Conservation (phyloP, 2,888 invertebrate genomes). For the Hydrotaea diabolus region DNA sequence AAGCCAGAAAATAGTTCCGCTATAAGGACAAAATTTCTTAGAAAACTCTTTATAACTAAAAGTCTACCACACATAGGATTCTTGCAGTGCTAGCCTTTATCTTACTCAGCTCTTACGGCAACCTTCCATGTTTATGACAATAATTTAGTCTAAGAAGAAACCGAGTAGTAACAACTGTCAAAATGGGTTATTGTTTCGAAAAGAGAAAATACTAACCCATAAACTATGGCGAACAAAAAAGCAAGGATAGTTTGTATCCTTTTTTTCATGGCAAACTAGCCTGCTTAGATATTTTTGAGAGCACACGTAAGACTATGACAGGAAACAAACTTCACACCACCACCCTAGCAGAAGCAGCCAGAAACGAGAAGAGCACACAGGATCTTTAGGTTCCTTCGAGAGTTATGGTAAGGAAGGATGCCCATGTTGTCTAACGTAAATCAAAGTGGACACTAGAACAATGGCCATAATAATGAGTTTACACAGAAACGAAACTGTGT, state of each 20-base stretch:
- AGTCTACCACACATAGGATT: too few species aligned
- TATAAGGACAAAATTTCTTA: not conserved
- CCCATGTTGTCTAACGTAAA: constrained; percentile 51
- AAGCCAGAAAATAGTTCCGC: not conserved
- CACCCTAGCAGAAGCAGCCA: not conserved
- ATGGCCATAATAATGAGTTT: constrained; percentile 52
- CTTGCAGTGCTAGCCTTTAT: not conserved
- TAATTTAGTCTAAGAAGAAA: constrained; percentile 75
- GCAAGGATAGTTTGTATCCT: constrained; percentile 37
- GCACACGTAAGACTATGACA: not conserved
- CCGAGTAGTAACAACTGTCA: constrained; percentile 77
- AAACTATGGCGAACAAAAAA: constrained; percentile 24
- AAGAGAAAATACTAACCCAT: constrained; percentile 18
- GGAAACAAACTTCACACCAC: not conserved
- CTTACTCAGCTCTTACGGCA: constrained; percentile 33
- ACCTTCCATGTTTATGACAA: constrained; percentile 75
- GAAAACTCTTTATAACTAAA: constrained; percentile 11
- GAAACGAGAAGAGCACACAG: not conserved
- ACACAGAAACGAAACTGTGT: not conserved
- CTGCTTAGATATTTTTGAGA: too few species aligned
- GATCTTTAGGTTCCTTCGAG: not conserved
- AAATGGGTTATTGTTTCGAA: constrained; percentile 66
- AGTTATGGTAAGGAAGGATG: not conserved
- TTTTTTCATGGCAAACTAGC: not conserved
- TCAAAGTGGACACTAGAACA: constrained; percentile 57